Evolutionary conservation across 1,140 invertebrate genomes (phyloP).

Genomic region (Megalonaias nervosa): DNA sequence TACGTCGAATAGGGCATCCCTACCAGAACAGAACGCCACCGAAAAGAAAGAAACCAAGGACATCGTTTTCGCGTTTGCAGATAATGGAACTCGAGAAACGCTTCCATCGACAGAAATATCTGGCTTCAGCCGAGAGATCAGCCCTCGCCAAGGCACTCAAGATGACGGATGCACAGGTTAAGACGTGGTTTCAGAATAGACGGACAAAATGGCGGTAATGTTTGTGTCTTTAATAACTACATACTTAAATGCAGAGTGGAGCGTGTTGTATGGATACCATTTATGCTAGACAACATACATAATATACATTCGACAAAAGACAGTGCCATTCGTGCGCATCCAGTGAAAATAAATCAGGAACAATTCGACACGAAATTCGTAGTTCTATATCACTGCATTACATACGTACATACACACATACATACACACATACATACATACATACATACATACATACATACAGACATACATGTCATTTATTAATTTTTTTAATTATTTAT

Average conservation of each 20-base stretch:
- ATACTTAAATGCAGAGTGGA: not conserved
- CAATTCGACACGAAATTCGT: too few relatives aligned
- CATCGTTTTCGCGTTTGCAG: constrained; percentile 90
- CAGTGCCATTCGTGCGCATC: too few relatives aligned
- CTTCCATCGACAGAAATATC: constrained; percentile 99
- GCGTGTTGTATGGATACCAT: not conserved
- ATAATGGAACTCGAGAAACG: constrained; percentile 92
- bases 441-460: too few relatives aligned
- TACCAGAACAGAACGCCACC: constrained; percentile 99
- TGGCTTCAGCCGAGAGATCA: constrained; percentile 96
- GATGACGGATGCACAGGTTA: constrained; percentile 99
- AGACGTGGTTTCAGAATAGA: constrained; percentile 88
- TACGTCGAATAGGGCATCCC: constrained; percentile 95
- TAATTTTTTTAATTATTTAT: too few relatives aligned
- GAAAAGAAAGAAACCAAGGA: constrained; percentile 98
- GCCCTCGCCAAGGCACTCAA: constrained; percentile 95
- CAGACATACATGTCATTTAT: too few relatives aligned
- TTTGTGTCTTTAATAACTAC: not conserved
- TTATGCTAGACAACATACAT: too few relatives aligned
- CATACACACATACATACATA: too few relatives aligned
- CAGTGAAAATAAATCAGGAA: too few relatives aligned
- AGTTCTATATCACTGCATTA: too few relatives aligned
- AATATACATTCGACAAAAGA: too few relatives aligned
- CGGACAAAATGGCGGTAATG: constrained; percentile 94
- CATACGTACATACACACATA: too few relatives aligned